Conservation (phyloP, 1,140 invertebrate genomes). For the Pseudomyrmex flavicornis region DNA sequence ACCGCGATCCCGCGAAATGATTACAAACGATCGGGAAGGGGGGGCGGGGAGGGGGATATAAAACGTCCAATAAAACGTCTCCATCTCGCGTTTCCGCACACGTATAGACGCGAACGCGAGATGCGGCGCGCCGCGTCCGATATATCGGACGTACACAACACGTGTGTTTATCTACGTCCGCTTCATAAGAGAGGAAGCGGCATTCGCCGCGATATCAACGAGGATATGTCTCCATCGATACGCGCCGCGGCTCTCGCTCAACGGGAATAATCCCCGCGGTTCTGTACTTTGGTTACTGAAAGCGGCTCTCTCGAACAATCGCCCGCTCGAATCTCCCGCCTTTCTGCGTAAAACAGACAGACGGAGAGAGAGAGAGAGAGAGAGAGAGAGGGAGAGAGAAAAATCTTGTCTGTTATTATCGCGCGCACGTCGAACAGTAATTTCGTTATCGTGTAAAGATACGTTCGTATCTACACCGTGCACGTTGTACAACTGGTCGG, state of each 20-base stretch:
- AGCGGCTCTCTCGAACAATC: slow-evolving; percentile 50
- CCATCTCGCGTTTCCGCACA: slow-evolving; percentile 64
- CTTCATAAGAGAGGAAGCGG: background rate
- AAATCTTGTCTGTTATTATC: background rate
- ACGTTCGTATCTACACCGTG: background rate
- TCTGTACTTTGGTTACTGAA: background rate
- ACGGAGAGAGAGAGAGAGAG: too few relatives aligned
- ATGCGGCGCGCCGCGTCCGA: slow-evolving; percentile 45
- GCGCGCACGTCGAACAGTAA: background rate
- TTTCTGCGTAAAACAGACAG: background rate
- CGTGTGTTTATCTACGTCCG: slow-evolving; percentile 58
- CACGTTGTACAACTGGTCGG: too few relatives aligned
- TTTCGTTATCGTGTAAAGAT: background rate
- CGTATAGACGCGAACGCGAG: slow-evolving; percentile 32
- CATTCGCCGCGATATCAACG: slow-evolving; percentile 47
- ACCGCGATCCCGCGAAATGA: slow-evolving; percentile 68
- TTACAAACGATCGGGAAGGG: slow-evolving; percentile 74
- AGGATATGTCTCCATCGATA: slow-evolving; percentile 48
- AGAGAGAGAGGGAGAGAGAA: too few relatives aligned
- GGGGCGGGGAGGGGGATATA: background rate
- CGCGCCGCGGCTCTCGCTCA: background rate
- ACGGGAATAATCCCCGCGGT: slow-evolving; percentile 17
- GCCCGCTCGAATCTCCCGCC: background rate
- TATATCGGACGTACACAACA: slow-evolving; percentile 51
- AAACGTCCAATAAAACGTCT: slow-evolving; percentile 77